These are phyloP conservation scores for Bovichtus variegatus DNA, from an alignment of 2,797 vertebrate species.

Conservation along the genomic window DNA sequence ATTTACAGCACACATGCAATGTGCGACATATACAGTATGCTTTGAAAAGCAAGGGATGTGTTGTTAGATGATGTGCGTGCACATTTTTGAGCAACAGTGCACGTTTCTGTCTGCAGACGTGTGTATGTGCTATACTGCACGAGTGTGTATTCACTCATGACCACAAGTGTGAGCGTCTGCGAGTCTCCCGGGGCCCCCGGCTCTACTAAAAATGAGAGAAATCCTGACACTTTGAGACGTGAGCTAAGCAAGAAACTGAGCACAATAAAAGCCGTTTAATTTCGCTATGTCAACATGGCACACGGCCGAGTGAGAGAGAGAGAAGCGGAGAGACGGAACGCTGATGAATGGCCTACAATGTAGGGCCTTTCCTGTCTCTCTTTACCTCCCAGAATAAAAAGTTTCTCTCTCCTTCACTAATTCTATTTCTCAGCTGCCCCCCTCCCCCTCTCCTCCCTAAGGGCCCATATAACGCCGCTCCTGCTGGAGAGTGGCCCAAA, in stretches of 20 bases:
- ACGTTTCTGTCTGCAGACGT: not conserved
- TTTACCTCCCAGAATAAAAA: conserved; percentile 62
- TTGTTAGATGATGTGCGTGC: not conserved
- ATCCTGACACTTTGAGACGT: conserved; percentile 66
- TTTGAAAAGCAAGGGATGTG: not conserved
- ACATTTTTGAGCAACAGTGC: not conserved
- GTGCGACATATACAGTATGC: not conserved
- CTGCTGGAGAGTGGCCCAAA: conserved; percentile 53
- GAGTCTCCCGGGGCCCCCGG: conserved; percentile 32
- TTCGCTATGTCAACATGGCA: conserved; percentile 84
- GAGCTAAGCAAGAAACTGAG: conserved; percentile 70
- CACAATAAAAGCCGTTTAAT: conserved; percentile 85
- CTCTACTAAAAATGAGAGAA: conserved; percentile 61
- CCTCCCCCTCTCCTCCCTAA: not conserved
- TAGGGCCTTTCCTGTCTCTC: conserved; percentile 53
- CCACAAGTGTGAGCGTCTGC: conserved; percentile 14
- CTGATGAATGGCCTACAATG: conserved; percentile 71
- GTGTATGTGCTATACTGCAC: not conserved
- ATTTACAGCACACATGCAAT: not conserved
- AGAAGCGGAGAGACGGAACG: conserved; percentile 17
- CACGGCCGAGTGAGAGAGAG: conserved; percentile 51
- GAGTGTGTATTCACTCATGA: conserved; percentile 1
- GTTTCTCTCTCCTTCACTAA: conserved; percentile 33
- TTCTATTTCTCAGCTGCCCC: conserved; percentile 16
- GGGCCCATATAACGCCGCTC: conserved; percentile 50